Percentiles rank a stretch among this genome's conserved stretches.
These are phyloP conservation scores for Yponomeuta sedellus DNA, from an alignment of 2,888 invertebrate species.

Conservation along the genomic window DNA sequence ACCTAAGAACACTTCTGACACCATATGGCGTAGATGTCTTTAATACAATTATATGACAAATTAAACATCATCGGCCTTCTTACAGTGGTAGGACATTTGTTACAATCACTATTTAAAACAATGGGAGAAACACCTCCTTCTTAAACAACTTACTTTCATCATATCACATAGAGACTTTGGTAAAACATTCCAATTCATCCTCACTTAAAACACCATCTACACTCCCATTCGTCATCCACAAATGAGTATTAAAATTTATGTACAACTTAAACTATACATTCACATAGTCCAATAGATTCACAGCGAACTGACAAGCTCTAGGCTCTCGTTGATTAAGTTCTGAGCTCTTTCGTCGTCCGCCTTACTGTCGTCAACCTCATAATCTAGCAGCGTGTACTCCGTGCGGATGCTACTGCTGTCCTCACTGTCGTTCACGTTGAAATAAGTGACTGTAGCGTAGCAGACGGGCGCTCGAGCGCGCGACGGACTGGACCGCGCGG, in stretches of 20 bases:
- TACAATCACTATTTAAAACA: not conserved
- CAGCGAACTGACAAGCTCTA: constrained; percentile 64
- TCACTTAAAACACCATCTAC: not conserved
- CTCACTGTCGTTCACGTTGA: constrained; percentile 64
- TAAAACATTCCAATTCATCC: constrained; percentile 23
- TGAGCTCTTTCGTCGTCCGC: constrained; percentile 54
- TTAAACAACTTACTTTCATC: not conserved
- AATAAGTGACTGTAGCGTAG: constrained; percentile 65
- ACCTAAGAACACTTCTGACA: no score
- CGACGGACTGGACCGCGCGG: constrained; percentile 55
- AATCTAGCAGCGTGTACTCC: constrained; percentile 61
- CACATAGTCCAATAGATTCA: constrained; percentile 34
- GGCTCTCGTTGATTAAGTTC: constrained; percentile 64
- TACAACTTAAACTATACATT: not conserved
- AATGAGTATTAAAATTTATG: not conserved
- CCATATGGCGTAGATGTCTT: no score
- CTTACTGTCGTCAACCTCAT: constrained; percentile 29
- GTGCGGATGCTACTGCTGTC: constrained; percentile 67
- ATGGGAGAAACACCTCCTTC: not conserved
- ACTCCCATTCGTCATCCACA: not conserved
- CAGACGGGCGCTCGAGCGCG: constrained; percentile 42
- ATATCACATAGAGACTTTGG: constrained; percentile 55
- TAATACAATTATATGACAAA: no score
- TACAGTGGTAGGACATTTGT: not conserved
- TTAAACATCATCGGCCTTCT: not conserved